Percentiles rank a stretch among this genome's conserved stretches.
These are phyloP conservation scores for Hoplostethus atlanticus DNA, from an alignment of 2,797 vertebrate species.

Conservation along the genomic window DNA sequence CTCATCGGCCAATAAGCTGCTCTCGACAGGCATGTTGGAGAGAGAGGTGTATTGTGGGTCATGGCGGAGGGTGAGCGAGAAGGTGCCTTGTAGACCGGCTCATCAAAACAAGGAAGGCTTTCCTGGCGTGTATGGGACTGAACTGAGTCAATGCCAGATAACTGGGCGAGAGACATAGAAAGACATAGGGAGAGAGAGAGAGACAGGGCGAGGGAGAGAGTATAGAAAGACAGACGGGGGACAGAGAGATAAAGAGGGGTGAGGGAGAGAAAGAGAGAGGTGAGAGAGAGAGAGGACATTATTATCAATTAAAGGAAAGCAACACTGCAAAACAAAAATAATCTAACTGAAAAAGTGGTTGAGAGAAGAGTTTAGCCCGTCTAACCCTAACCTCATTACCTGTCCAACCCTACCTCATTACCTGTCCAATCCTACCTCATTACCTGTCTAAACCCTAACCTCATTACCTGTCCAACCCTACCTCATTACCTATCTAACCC, in stretches of 20 bases:
- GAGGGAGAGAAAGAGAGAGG: not conserved
- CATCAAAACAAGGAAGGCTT: slow-evolving; percentile 86
- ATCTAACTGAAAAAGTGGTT: not conserved
- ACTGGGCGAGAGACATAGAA: slow-evolving; percentile 63
- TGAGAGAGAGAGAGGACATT: not conserved
- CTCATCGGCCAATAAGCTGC: slow-evolving; percentile 84
- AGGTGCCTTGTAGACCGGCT: slow-evolving; percentile 95
- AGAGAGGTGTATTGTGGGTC: slow-evolving; percentile 91
- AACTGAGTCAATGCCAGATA: slow-evolving; percentile 93
- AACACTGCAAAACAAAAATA: not conserved
- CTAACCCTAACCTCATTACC: no score
- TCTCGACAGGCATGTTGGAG: slow-evolving; percentile 93
- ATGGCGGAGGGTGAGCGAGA: slow-evolving; percentile 91
- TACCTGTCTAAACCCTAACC: no score
- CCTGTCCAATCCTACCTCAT: no score
- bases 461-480: no score
- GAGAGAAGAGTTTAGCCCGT: not conserved
- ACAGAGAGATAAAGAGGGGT: not conserved
- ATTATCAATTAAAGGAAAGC: not conserved
- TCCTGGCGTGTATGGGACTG: slow-evolving; percentile 93
- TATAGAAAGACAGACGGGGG: not conserved
- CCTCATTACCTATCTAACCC: no score
- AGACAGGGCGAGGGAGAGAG: not conserved
- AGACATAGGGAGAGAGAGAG: not conserved
- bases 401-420: no score